phyloP scores from a whole-genome alignment of 2,888 invertebrate genomes.

The Endotricha flammealis region DNA sequence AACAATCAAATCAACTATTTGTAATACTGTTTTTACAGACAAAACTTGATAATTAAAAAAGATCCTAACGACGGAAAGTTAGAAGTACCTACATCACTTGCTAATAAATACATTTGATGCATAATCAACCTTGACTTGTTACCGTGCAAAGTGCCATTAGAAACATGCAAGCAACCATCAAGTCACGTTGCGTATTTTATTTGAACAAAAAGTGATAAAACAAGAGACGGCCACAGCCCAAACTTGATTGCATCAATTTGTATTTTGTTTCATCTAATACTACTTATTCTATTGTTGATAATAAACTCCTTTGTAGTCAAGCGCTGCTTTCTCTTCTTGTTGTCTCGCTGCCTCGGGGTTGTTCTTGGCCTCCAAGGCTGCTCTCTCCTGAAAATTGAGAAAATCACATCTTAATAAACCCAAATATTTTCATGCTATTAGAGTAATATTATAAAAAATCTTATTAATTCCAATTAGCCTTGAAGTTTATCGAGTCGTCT shows the following conservation, averaged over 20 bases:
- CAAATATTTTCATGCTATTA: not conserved
- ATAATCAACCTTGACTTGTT: conserved; percentile 8
- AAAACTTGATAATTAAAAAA: not conserved
- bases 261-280: conserved; percentile 1
- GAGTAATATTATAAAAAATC: not conserved
- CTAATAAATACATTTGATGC: conserved; percentile 6
- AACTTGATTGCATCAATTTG: conserved; percentile 4
- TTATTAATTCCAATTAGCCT: conserved; percentile 1
- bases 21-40: conserved; percentile 2
- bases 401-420: not conserved
- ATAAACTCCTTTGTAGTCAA: conserved; percentile 82
- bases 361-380: conserved; percentile 73
- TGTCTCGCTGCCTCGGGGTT: conserved; percentile 69
- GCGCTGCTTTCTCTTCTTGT: conserved; percentile 62
- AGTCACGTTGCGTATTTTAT: conserved; percentile 1
- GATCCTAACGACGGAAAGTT: not conserved
- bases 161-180: conserved; percentile 4
- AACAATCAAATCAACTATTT: not conserved
- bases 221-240: conserved; percentile 6
- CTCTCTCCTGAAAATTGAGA: conserved; percentile 73
- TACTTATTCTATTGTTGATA: conserved; percentile 55
- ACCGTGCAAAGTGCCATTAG: conserved; percentile 1
- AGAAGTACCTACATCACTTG: conserved; percentile 5
- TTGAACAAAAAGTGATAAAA: conserved; percentile 8
- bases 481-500: conserved; percentile 7